Evolutionary conservation across 2,888 invertebrate genomes (phyloP).

Genomic region (Acanthopleura granulata): DNA sequence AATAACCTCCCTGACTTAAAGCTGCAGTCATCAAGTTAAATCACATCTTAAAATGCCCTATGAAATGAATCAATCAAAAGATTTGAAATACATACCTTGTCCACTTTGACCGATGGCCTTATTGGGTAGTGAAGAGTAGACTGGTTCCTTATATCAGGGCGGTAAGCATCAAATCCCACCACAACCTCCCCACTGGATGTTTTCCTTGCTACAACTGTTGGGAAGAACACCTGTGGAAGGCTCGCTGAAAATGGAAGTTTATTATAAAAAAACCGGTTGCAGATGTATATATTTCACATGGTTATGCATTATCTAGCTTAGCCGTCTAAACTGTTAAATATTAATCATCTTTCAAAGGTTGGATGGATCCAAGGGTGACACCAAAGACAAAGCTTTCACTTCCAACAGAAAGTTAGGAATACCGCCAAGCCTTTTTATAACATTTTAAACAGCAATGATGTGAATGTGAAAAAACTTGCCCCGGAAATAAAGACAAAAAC

Average conservation of each 20-base stretch:
- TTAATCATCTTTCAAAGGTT: too few relatives aligned
- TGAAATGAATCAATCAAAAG: not conserved
- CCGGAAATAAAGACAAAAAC: not conserved
- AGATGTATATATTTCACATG: too few relatives aligned
- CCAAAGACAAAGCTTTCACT: too few relatives aligned
- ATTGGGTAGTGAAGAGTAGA: slow-evolving; percentile 69
- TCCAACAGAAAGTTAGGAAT: too few relatives aligned
- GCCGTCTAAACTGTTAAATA: too few relatives aligned
- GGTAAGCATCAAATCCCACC: slow-evolving; percentile 71
- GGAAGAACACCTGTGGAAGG: slow-evolving; percentile 74
- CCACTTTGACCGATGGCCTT: slow-evolving; percentile 70
- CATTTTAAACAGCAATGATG: too few relatives aligned
- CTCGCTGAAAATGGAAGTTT: slow-evolving; percentile 65
- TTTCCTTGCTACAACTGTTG: slow-evolving; percentile 71
- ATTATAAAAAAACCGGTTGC: not conserved
- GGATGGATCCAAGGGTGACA: too few relatives aligned
- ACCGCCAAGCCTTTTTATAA: too few relatives aligned
- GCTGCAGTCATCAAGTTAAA: not conserved
- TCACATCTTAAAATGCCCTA: not conserved
- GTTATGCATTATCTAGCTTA: too few relatives aligned
- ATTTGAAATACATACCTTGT: slow-evolving; percentile 64
- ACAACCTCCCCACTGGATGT: slow-evolving; percentile 62
- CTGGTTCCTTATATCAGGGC: slow-evolving; percentile 67
- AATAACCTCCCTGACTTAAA: too few relatives aligned
- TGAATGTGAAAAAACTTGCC: too few relatives aligned